Base-by-base conservation (phyloP, 2,113 vertebrate genomes). In the Psephotus haematonotus region DNA sequence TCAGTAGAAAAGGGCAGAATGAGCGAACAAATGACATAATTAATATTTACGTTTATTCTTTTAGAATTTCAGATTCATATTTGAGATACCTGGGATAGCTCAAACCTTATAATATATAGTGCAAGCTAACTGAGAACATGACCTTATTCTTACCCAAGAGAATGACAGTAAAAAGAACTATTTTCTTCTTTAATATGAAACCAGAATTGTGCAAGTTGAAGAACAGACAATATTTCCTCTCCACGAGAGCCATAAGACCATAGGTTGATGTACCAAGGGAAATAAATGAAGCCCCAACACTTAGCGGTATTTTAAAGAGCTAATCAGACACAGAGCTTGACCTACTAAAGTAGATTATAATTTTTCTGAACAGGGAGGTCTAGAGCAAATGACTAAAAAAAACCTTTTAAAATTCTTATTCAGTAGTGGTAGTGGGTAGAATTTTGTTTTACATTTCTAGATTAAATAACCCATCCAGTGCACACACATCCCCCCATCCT, bases 141-240 rank as follows among this genome's bases (percentile, higher is more conserved):
- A 86, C 67, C 78, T 93, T 94, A 49, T 24, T 67, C 57, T 18
- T 65, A 39, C 37, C 2, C 2, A 88, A 82, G 70, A 83, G 71
- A 90, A 92, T 29, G 14, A 53, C 68, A 72, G 44, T 88, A 70
- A 90, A 82, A 92, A 82, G 20, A 85, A 44, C 7, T 33, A 8
- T 33, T 55, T 82, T 44, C 25, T 46, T 57, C 24, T 72, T 65
- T 69, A 76, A 68, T 79, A 79, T 53, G 46, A 91, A 93, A 77
- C 3, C 37, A 86, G 27, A 88, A 78, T 7, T 9, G 31, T n/a
- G 4, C 23, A 85, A n/a, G 12, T 64, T 91, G 57, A 93, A 76
- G 82, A 92, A 88, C 17, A 70, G 67, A 44, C 17, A 93, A 15
- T 91, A 93, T 90, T 85, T 94, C 81, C 44, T 69, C 59, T 71